phyloP scores from a whole-genome alignment of 2,113 vertebrate genomes.

The Limanda limanda region DNA sequence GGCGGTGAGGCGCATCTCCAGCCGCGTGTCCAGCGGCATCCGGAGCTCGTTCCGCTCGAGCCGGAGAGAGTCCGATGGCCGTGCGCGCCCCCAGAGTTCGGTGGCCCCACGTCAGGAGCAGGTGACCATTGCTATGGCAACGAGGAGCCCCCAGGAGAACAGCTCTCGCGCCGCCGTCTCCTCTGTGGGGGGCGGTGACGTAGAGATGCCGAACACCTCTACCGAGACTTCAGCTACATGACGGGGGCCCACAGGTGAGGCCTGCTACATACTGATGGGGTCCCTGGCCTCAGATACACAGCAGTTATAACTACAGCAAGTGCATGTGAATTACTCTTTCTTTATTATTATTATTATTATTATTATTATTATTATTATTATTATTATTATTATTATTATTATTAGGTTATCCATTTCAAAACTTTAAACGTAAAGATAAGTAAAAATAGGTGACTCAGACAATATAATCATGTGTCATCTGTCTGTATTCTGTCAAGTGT shows the following conservation, averaged over 20 bases:
- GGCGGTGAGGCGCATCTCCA: constrained; percentile 69
- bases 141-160: constrained; percentile 6
- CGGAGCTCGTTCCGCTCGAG: constrained; percentile 66
- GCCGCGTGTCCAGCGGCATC: constrained; percentile 71
- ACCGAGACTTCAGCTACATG: constrained; percentile 69
- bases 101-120: background rate
- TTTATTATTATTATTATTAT: too few relatives aligned
- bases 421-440: too few relatives aligned
- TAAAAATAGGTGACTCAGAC: too few relatives aligned
- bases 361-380: too few relatives aligned
- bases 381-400: too few relatives aligned
- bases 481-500: too few relatives aligned
- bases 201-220: constrained; percentile 28
- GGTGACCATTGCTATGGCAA: constrained; percentile 46
- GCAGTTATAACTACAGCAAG: too few relatives aligned
- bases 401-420: too few relatives aligned
- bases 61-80: constrained; percentile 14
- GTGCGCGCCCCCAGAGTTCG: background rate
- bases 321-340: too few relatives aligned
- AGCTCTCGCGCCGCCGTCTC: background rate
- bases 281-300: too few relatives aligned
- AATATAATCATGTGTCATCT: too few relatives aligned
- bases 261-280: background rate
- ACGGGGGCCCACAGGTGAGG: constrained; percentile 29
- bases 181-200: constrained; percentile 5